Base-by-base conservation (phyloP, 2,797 vertebrate genomes). In the Mionectes olivaceus region DNA sequence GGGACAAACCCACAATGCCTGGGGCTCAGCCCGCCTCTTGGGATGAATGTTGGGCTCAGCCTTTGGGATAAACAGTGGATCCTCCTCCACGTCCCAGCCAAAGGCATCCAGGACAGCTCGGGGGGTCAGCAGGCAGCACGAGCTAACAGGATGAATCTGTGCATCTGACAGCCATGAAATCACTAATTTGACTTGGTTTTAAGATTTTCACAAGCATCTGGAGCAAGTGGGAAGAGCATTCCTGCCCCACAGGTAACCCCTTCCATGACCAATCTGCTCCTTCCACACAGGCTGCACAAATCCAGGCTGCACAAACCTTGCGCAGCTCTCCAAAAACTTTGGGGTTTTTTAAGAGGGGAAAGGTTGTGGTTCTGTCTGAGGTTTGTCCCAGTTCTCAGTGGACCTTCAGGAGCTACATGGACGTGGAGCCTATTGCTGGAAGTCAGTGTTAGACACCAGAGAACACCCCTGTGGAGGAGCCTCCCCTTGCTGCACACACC, bases 51-150 rank as follows among this genome's bases (percentile, higher is more conserved):
- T 47, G 69, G 47, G 60, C 7, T 35, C 69, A 32, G 17, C 5
- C 27, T 19, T 12, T 27, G 63, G 78, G 49, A 56, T 55, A 37
- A 50, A 47, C 60, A 18, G 5, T 3, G 11, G 22, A 43, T 32
- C 21, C 64, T 64, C 23, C 32, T 47, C 32, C 21, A 9, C 0
- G 6, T 35, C 71, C 71, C 39, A 65, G 23, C 7, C 53, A 68
- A 80, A 74, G 60, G 11, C 1, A 4, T 6, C 60, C 69, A 7
- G 0, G 9, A 15, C 19, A 3, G 1, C 47, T 6, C 28, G 22
- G 50, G 39, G 64, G 25, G 28, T 63, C 2, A 1, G 0, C 14
- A 55, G 18, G 6, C 3, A 60, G 21, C 1, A 2, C 0, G 1
- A 27, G 13, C 21, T 60, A 57, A 69, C 0, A 17, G 44, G 68